These are phyloP conservation scores for Xiphias gladius DNA, from an alignment of 2,113 vertebrate genomes.

Conservation along the genomic window DNA sequence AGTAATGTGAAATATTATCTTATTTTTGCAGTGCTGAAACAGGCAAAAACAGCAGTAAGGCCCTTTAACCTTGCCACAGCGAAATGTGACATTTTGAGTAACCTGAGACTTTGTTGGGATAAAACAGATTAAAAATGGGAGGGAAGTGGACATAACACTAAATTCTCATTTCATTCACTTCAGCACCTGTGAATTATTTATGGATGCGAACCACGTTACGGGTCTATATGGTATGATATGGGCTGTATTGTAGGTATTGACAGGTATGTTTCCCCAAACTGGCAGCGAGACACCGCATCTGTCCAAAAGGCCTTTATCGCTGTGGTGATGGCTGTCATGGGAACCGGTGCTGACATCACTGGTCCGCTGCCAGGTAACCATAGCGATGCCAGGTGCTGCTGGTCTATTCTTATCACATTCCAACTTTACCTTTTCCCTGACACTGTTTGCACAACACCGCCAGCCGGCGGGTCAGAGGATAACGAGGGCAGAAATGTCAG, in stretches of 20 bases:
- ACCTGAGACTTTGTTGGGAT: too few relatives aligned
- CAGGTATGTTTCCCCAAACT: background rate
- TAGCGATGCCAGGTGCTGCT: conserved; percentile 24
- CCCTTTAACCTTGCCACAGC: too few relatives aligned
- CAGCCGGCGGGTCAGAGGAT: background rate
- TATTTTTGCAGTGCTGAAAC: too few relatives aligned
- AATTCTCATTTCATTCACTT: too few relatives aligned
- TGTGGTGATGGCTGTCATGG: conserved; percentile 43
- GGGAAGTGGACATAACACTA: too few relatives aligned
- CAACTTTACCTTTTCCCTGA: background rate
- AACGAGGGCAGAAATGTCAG: conserved; percentile 10
- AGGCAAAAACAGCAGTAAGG: too few relatives aligned
- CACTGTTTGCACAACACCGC: background rate
- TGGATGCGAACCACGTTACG: too few relatives aligned
- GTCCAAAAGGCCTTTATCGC: conserved; percentile 4
- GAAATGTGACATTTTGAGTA: too few relatives aligned
- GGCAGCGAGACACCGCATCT: background rate
- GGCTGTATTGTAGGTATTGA: background rate
- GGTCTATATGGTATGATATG: too few relatives aligned
- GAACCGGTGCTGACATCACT: conserved; percentile 28
- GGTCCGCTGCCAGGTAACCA: conserved; percentile 43
- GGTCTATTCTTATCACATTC: conserved; percentile 34
- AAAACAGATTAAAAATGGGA: background rate
- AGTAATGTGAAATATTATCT: too few relatives aligned
- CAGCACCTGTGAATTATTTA: too few relatives aligned